A percentile compares a stretch with the other conserved stretches of the same genome.
Conservation (phyloP, 2,797 vertebrate genomes). For the Alcedo atthis region DNA sequence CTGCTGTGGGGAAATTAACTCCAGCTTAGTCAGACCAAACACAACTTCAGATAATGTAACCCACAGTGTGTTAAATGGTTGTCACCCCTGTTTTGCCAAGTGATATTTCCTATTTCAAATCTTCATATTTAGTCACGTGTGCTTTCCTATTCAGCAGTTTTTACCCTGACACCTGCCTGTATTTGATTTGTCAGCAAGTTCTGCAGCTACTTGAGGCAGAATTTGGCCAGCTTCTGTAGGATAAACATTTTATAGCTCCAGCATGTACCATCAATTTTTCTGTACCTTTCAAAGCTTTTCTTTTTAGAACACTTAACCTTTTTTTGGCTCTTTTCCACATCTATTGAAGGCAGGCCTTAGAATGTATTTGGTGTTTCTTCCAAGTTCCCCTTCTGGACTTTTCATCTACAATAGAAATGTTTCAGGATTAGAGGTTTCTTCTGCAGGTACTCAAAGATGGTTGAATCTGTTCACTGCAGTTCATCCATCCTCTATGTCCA, state of each 20-base stretch:
- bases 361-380: not conserved
- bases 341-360: not conserved
- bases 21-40: no score
- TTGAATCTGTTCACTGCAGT: not conserved
- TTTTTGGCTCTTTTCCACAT: not conserved
- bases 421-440: not conserved
- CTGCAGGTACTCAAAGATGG: not conserved
- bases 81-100: not conserved
- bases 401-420: not conserved
- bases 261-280: not conserved
- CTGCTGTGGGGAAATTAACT: no score
- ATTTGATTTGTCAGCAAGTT: not conserved
- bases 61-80: not conserved
- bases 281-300: not conserved
- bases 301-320: not conserved
- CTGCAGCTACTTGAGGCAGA: not conserved
- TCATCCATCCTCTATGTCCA: not conserved
- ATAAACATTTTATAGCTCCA: not conserved
- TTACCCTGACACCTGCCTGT: not conserved
- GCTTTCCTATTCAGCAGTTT: not conserved
- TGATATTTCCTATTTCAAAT: not conserved
- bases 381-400: not conserved
- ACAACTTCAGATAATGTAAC: not conserved
- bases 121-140: not conserved
- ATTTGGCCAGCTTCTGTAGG: not conserved